These are phyloP conservation scores for Syngnathoides biaculeatus DNA, from an alignment of 2,113 vertebrate species.

Conservation along the genomic window DNA sequence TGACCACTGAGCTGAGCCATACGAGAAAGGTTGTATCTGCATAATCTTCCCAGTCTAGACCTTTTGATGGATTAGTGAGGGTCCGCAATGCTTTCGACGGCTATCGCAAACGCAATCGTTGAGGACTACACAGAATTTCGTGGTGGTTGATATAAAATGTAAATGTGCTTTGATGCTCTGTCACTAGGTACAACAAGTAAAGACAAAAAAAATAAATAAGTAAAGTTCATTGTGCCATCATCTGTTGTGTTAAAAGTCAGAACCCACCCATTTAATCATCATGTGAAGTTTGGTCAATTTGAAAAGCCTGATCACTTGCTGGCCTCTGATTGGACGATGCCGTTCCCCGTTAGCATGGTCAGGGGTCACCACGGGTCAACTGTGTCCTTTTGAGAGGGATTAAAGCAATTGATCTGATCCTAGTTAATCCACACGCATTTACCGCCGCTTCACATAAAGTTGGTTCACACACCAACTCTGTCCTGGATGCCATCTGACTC, in stretches of 20 bases:
- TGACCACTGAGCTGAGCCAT: constrained; percentile 39
- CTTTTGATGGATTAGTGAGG: constrained; percentile 25
- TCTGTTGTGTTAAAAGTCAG: not conserved
- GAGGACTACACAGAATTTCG: not conserved
- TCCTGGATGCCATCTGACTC: not conserved
- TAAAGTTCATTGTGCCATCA: not conserved
- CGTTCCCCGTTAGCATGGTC: constrained; percentile 41
- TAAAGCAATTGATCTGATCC: constrained; percentile 50
- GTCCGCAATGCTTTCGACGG: constrained; percentile 12
- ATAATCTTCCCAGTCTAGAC: constrained; percentile 9
- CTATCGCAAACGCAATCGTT: constrained; percentile 9
- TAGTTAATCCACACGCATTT: constrained; percentile 48
- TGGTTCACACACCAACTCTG: constrained; percentile 9
- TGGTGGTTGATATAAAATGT: not conserved
- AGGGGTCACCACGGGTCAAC: constrained; percentile 47
- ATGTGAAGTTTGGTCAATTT: not conserved
- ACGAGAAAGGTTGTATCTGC: not conserved
- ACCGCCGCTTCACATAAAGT: constrained; percentile 37
- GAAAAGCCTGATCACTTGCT: constrained; percentile 8
- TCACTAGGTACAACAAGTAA: not conserved
- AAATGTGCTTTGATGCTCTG: not conserved
- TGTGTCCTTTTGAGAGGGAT: constrained; percentile 50
- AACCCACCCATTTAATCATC: not conserved
- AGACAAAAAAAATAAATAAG: not conserved
- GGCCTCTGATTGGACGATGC: constrained; percentile 27